Evolutionary conservation across 1,140 invertebrate genomes (phyloP), one percentile per base, ranked within the genome.

Genomic region (Drosophila repletoides): DNA sequence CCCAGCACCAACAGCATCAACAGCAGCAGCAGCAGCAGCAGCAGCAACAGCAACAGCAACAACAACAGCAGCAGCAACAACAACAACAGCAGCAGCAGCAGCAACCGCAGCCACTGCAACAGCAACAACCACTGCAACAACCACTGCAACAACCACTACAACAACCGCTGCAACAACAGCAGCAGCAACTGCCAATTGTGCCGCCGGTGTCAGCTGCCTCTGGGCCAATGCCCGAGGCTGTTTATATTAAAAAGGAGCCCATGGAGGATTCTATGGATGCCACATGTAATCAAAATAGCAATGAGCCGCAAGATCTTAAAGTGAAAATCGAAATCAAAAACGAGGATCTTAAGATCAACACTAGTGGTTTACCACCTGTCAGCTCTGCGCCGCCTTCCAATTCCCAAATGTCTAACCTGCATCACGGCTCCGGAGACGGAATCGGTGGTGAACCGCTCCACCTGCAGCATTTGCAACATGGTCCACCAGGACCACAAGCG

Each of bases 241-340:
- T 90, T 0, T 90, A 90, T 28, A 90, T 91, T 15, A 91, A 91
- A 43, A 90, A 91, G 49, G 86, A 91, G 33, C 81, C 89, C 10
- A 80, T 90, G 52, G 89, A 91, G 41, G 91, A 91, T 56, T 88
- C 88, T 6, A 76, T 90, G 73, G 88, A 90, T 46, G 88, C 88
- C 40, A 88, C 80, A 24, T 89, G 88, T 48, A 89, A 89, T 71
- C 89, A 89, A 45, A 90, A 90, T 38, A 90, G 89, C 56, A 90
- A 90, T 53, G 88, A 90, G 43, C 88, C 88, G 7, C 87, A 90
- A 58, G 89, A 90, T 61, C 67, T 90, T n/a, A 90, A 90, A 67
- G 80, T 90, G 6, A 90, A 90, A 52, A 81, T 89, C 31, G 89
- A 90, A 68, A 83, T 90, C 43, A 90, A 90, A 61, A 89, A 83